A percentile compares a stretch with the other conserved stretches of the same genome.
Evolutionary conservation across 2,797 vertebrate genomes (phyloP).

Genomic region (Epinephelus malabaricus): DNA sequence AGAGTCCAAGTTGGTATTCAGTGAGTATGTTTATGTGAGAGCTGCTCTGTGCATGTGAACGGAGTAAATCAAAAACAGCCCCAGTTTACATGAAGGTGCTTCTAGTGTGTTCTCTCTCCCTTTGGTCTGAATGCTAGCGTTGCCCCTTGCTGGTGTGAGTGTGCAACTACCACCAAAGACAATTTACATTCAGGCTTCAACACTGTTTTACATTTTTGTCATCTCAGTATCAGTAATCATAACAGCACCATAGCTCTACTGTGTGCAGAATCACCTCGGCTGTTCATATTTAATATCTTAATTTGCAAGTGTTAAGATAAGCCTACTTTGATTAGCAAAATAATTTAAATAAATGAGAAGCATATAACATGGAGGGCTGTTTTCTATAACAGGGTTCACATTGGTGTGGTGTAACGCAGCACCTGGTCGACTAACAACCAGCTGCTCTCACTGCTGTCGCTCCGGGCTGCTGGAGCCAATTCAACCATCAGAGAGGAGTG

Average conservation of each 20-base stretch:
- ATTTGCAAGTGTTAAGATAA: background rate
- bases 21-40: slow-evolving; percentile 37
- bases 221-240: background rate
- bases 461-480: slow-evolving; percentile 25
- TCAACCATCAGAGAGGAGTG: slow-evolving; percentile 38
- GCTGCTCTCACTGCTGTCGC: slow-evolving; percentile 43
- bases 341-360: background rate
- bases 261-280: background rate
- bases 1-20: slow-evolving; percentile 5
- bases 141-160: slow-evolving; percentile 45
- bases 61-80: slow-evolving; percentile 51
- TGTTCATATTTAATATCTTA: background rate
- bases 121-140: slow-evolving; percentile 1
- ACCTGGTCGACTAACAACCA: slow-evolving; percentile 48
- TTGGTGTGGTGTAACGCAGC: slow-evolving; percentile 11
- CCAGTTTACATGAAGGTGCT: background rate
- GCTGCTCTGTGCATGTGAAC: slow-evolving; percentile 30
- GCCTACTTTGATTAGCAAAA: slow-evolving; percentile 2
- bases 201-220: slow-evolving; percentile 12
- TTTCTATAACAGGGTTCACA: background rate
- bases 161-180: slow-evolving; percentile 16
- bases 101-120: background rate
- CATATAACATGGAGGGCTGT: background rate
- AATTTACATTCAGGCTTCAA: slow-evolving; percentile 5
- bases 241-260: slow-evolving; percentile 6